Conservation (phyloP, 2,113 vertebrate species). For the Chiloscyllium plagiosum region DNA sequence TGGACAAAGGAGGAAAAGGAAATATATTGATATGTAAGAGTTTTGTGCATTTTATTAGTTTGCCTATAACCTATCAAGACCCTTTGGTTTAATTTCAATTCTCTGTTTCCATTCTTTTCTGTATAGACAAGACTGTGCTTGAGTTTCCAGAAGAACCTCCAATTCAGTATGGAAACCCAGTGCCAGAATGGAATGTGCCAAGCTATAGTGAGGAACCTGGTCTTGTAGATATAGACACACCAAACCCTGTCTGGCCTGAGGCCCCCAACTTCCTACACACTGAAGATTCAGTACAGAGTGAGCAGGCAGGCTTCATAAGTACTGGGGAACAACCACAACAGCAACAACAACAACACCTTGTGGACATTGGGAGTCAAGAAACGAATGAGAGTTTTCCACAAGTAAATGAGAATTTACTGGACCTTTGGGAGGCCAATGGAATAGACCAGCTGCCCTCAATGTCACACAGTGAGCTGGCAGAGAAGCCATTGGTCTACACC, state of each 20-base stretch:
- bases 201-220: conserved; percentile 20
- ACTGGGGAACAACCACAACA: background rate
- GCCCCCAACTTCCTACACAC: conserved; percentile 26
- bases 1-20: background rate
- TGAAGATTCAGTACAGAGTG: conserved; percentile 25
- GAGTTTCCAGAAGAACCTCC: background rate
- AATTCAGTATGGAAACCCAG: background rate
- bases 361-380: conserved; percentile 19
- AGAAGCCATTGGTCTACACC: conserved; percentile 6
- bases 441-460: conserved; percentile 14
- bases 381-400: conserved; percentile 22
- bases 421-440: conserved; percentile 33
- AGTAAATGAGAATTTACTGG: conserved; percentile 32
- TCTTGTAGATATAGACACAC: conserved; percentile 13
- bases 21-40: background rate
- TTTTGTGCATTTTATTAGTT: background rate
- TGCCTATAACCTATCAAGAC: background rate
- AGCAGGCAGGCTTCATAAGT: background rate
- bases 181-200: conserved; percentile 2
- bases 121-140: background rate
- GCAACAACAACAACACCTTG: background rate
- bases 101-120: background rate
- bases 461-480: conserved; percentile 3
- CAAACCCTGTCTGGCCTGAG: conserved; percentile 33
- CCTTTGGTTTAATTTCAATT: background rate